phyloP scores from a whole-genome alignment of 2,797 vertebrate genomes.

The Enteromius radiatus region DNA sequence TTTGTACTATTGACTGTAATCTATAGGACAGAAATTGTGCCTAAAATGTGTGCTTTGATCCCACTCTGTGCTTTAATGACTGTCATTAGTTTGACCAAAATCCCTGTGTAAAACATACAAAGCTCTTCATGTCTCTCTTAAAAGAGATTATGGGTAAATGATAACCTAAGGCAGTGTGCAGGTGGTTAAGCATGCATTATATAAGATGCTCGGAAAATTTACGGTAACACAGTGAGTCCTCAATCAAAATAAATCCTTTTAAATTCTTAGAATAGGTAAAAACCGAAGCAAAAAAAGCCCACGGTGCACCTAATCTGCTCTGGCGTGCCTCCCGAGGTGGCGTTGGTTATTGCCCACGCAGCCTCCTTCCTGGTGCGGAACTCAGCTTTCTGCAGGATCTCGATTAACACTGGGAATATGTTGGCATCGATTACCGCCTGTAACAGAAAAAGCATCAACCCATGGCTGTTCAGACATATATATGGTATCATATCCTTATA shows the following conservation, averaged over 20 bases:
- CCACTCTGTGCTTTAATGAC: conserved; percentile 5
- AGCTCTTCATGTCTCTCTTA: neutral
- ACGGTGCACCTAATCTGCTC: conserved; percentile 82
- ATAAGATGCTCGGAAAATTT: neutral
- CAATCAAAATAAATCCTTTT: neutral
- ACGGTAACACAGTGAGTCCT: neutral
- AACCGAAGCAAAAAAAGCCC: neutral
- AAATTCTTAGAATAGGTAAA: neutral
- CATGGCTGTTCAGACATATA: neutral
- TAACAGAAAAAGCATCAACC: neutral
- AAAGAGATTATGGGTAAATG: conserved; percentile 14
- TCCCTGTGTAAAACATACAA: neutral
- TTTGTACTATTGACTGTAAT: too few species aligned
- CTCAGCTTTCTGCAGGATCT: conserved; percentile 92
- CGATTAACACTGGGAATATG: conserved; percentile 90
- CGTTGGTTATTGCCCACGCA: conserved; percentile 90
- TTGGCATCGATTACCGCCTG: conserved; percentile 91
- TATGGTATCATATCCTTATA: neutral
- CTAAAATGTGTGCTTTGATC: neutral
- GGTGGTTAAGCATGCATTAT: neutral
- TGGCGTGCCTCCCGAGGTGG: conserved; percentile 87
- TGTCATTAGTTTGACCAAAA: neutral
- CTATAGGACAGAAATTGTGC: neutral
- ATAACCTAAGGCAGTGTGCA: neutral
- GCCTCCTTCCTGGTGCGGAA: conserved; percentile 93